Evolutionary conservation across 2,113 vertebrate species (phyloP).

Genomic region (Phylloscopus whistleri): DNA sequence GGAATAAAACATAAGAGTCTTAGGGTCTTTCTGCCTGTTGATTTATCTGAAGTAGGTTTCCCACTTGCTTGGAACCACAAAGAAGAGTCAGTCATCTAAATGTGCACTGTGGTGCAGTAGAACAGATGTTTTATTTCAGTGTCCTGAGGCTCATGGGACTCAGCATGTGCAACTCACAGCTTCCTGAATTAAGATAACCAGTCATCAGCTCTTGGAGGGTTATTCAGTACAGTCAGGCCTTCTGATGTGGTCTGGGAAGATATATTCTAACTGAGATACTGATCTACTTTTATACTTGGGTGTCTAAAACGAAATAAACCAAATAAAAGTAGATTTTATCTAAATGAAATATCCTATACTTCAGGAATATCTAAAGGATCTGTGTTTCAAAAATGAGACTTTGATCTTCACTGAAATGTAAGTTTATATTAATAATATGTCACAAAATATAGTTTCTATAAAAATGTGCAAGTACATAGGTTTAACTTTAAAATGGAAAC

Average conservation of each 20-base stretch:
- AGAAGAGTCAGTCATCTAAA: not conserved
- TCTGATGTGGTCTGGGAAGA: not conserved
- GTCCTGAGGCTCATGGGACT: not conserved
- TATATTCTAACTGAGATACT: not conserved
- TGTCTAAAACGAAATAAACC: not conserved
- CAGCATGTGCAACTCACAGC: not conserved
- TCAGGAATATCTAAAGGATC: not conserved
- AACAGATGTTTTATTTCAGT: conserved; percentile 9
- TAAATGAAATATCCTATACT: not conserved
- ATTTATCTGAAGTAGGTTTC: not conserved
- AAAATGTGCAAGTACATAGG: not conserved
- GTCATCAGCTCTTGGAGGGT: not conserved
- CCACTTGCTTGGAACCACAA: not conserved
- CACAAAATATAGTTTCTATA: not conserved
- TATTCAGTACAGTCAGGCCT: not conserved
- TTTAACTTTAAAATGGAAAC: not conserved
- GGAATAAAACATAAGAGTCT: not conserved
- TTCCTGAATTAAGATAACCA: not conserved
- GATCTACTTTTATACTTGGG: not conserved
- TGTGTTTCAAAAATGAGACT: not conserved
- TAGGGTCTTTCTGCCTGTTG: not conserved
- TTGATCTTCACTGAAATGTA: not conserved
- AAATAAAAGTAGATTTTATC: not conserved
- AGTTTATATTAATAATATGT: not conserved
- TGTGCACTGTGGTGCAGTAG: not conserved